phyloP scores from a whole-genome alignment of 2,888 invertebrate species.

The Drosophila macrothrix region DNA sequence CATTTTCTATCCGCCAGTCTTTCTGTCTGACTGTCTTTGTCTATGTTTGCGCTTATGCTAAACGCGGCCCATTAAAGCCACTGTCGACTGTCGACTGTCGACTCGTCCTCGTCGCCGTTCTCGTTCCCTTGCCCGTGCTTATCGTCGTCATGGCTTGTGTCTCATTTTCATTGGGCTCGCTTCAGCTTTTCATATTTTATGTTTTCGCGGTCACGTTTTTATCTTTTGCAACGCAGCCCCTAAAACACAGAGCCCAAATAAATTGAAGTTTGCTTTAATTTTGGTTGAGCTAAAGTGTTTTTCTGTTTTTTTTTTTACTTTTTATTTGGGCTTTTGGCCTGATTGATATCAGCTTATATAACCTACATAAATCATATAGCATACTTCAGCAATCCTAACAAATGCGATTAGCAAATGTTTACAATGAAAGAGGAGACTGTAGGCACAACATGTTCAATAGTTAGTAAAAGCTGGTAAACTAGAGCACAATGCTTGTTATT shows the following conservation, averaged over 20 bases:
- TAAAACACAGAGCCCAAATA: constrained; percentile 38
- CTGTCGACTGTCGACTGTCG: constrained; percentile 14
- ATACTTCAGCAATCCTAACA: neutral
- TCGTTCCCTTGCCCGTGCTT: neutral
- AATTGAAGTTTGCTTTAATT: constrained; percentile 57
- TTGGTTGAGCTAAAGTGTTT: constrained; percentile 36
- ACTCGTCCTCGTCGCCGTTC: neutral
- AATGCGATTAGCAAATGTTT: neutral
- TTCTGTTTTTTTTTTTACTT: constrained; percentile 12
- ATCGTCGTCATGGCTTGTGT: constrained; percentile 26
- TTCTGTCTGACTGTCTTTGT: neutral
- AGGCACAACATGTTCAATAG: neutral
- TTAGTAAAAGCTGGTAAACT: neutral
- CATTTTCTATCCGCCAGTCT: neutral
- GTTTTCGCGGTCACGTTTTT: constrained; percentile 78
- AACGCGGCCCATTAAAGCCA: constrained; percentile 56
- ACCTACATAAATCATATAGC: constrained; percentile 4
- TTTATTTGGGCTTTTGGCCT: neutral
- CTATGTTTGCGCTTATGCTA: constrained; percentile 29
- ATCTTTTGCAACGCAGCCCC: constrained; percentile 60
- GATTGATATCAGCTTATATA: constrained; percentile 7
- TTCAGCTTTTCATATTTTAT: constrained; percentile 51
- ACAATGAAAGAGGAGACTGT: neutral
- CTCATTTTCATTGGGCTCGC: constrained; percentile 53
- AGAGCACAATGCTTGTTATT: neutral